Conservation (phyloP, 1,140 invertebrate genomes). For the Trachymyrmex septentrionalis region DNA sequence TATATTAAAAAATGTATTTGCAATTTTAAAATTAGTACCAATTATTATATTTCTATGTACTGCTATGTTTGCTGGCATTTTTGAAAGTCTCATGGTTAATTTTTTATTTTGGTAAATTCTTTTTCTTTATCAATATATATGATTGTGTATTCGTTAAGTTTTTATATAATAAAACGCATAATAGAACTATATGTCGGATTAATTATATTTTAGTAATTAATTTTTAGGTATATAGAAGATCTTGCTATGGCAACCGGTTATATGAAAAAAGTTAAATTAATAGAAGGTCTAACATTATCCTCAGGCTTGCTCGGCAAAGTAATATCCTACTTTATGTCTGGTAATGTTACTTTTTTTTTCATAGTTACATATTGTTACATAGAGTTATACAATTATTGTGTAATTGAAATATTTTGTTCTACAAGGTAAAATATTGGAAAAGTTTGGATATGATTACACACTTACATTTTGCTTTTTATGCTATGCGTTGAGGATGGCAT, state of each 20-base stretch:
- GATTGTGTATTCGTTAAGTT: not conserved
- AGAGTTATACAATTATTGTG: constrained; percentile 61
- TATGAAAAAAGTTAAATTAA: constrained; percentile 90
- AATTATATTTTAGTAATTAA: not conserved
- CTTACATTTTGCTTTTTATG: constrained; percentile 91
- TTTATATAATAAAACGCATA: too few relatives aligned
- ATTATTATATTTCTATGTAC: constrained; percentile 90
- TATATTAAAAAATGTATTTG: constrained; percentile 88
- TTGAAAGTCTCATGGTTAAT: constrained; percentile 92
- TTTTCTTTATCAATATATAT: not conserved
- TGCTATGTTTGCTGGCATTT: constrained; percentile 90
- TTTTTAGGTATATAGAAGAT: constrained; percentile 90
- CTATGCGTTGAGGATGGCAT: constrained; percentile 89
- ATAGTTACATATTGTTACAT: not conserved
- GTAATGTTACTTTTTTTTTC: constrained; percentile 61
- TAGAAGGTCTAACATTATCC: constrained; percentile 91
- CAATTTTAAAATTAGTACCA: constrained; percentile 88
- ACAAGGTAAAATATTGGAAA: constrained; percentile 88
- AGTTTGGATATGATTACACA: constrained; percentile 90
- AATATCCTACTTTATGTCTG: constrained; percentile 89
- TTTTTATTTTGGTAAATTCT: constrained; percentile 91
- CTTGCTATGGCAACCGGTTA: constrained; percentile 88
- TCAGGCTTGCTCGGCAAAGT: constrained; percentile 91
- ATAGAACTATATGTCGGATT: not conserved
- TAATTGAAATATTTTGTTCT: too few relatives aligned